Conservation (phyloP, 1,140 invertebrate genomes). For the Drosophila subpulchrella region DNA sequence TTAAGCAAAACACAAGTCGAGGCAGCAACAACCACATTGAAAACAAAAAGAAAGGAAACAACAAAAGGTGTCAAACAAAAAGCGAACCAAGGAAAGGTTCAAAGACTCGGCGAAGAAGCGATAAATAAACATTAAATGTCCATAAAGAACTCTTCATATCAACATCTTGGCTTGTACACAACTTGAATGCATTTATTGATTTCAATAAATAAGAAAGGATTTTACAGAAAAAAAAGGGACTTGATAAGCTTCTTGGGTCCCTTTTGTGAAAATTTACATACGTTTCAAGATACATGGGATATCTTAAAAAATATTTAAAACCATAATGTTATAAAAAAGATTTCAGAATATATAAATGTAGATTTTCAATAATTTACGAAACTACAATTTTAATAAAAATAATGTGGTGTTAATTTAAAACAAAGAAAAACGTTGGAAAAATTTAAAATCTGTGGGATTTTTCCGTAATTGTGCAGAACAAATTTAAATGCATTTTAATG, state of each 20-base stretch:
- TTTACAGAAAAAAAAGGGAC: neutral
- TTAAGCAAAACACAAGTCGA: slow-evolving; percentile 31
- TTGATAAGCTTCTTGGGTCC: neutral
- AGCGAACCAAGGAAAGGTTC: slow-evolving; percentile 27
- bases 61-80: slow-evolving; percentile 66
- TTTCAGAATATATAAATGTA: neutral
- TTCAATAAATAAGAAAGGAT: slow-evolving; percentile 2
- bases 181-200: slow-evolving; percentile 20
- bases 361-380: no score
- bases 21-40: slow-evolving; percentile 11
- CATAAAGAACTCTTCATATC: slow-evolving; percentile 28
- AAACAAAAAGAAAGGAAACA: slow-evolving; percentile 2
- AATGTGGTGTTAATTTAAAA: no score
- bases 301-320: neutral
- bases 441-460: no score
- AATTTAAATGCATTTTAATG: no score
- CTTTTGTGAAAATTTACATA: neutral
- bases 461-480: no score
- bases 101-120: slow-evolving; percentile 27
- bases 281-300: neutral
- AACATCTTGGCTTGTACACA: slow-evolving; percentile 11
- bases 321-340: neutral
- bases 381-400: no score
- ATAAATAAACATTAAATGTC: slow-evolving; percentile 37
- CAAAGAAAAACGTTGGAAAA: no score